phyloP scores from a whole-genome alignment of 2,113 vertebrate species.

The Grammomys dolichurus region DNA sequence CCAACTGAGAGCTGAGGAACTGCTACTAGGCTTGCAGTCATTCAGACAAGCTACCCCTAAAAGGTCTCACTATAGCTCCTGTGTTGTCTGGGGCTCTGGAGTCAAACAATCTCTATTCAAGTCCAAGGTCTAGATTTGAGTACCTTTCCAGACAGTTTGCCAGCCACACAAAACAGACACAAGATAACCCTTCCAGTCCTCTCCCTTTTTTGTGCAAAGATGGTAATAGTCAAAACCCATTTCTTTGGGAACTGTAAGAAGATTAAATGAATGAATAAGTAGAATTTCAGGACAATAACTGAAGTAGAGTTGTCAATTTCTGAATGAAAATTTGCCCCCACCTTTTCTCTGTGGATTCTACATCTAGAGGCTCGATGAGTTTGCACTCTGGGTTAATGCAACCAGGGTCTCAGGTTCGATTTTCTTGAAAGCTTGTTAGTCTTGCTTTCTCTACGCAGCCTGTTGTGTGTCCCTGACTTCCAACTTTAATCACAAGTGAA shows the following conservation, averaged over 20 bases:
- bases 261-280: constrained; percentile 45
- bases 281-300: neutral
- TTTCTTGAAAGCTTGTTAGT: constrained; percentile 52
- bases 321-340: neutral
- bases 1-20: too few species aligned
- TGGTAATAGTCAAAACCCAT: neutral
- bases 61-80: neutral
- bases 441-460: neutral
- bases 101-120: neutral
- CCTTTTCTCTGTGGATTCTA: neutral
- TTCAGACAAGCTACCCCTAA: neutral
- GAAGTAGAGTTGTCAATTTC: constrained; percentile 25
- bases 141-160: neutral
- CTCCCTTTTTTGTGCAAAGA: neutral
- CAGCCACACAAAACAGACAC: neutral
- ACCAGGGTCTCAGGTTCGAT: constrained; percentile 39
- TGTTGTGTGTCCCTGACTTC: neutral
- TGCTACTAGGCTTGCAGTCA: neutral
- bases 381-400: constrained; percentile 34
- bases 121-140: neutral
- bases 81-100: neutral
- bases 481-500: constrained; percentile 39
- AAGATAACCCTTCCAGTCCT: neutral
- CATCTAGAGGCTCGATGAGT: neutral
- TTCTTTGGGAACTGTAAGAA: neutral